Percentiles rank a stretch among this genome's conserved stretches.
Conservation (phyloP, 2,797 vertebrate species). For the Cephalopachus bancanus region DNA sequence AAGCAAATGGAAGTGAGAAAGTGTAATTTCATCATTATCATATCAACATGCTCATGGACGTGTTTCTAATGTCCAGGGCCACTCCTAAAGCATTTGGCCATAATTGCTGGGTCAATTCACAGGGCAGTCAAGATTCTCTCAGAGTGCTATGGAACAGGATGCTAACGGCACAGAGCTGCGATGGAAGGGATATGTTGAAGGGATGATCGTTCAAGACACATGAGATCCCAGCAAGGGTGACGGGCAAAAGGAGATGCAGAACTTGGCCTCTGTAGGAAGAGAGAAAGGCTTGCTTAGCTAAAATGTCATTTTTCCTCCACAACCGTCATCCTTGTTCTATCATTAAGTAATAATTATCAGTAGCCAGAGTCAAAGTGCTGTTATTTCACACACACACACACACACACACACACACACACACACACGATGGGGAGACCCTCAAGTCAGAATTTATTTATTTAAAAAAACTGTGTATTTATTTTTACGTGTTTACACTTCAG, state of each 20-base stretch:
- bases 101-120: conserved; percentile 84
- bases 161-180: conserved; percentile 74
- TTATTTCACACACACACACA: background rate
- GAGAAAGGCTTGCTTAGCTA: background rate
- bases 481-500: too few species aligned
- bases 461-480: too few species aligned
- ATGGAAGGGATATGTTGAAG: conserved; percentile 64
- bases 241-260: background rate
- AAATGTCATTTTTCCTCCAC: background rate
- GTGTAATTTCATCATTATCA: conserved; percentile 85
- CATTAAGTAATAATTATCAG: conserved; percentile 9
- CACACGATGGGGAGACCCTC: background rate
- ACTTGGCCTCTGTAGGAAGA: background rate
- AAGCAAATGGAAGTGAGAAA: conserved; percentile 82
- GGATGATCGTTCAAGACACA: conserved; percentile 62
- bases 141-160: conserved; percentile 71
- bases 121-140: conserved; percentile 80
- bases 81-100: conserved; percentile 81
- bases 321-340: background rate
- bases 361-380: background rate
- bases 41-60: conserved; percentile 80
- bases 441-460: too few species aligned
- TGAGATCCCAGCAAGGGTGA: conserved; percentile 60
- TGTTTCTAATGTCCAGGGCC: conserved; percentile 83
- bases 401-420: background rate